phyloP scores from a whole-genome alignment of 2,113 vertebrate species.

The Ceuthmochares aereus region DNA sequence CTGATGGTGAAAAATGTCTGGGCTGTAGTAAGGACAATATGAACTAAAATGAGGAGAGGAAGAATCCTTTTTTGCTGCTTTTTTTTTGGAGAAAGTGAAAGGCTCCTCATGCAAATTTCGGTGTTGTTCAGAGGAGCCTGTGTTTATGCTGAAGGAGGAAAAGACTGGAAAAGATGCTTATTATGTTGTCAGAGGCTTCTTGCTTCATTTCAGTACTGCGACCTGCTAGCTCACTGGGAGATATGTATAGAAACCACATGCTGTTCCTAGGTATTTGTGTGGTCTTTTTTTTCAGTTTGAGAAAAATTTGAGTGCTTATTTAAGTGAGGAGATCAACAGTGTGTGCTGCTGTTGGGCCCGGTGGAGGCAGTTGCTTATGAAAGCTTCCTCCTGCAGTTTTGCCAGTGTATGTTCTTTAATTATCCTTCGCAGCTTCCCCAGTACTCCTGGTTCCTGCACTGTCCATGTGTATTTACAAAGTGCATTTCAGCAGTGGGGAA shows the following conservation, averaged over 20 bases:
- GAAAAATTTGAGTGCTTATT: constrained; percentile 2
- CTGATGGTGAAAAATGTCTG: neutral
- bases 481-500: neutral
- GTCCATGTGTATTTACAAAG: neutral
- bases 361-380: neutral
- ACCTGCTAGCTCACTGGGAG: constrained; percentile 24
- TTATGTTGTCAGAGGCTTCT: constrained; percentile 62
- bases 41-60: neutral
- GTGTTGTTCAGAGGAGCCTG: neutral
- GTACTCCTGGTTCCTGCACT: neutral
- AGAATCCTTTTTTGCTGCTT: neutral
- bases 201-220: constrained; percentile 27
- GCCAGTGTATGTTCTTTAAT: neutral
- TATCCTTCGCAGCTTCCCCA: neutral
- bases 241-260: constrained; percentile 43
- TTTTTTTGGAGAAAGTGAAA: neutral
- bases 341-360: neutral
- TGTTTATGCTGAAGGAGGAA: constrained; percentile 40
- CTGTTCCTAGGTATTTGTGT: constrained; percentile 47
- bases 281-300: constrained; percentile 48
- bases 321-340: constrained; percentile 19
- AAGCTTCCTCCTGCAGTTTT: neutral
- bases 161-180: constrained; percentile 42
- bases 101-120: neutral
- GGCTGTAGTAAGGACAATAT: neutral